These are phyloP conservation scores for Pelecanus crispus DNA, from an alignment of 2,113 vertebrate genomes.

Conservation along the genomic window DNA sequence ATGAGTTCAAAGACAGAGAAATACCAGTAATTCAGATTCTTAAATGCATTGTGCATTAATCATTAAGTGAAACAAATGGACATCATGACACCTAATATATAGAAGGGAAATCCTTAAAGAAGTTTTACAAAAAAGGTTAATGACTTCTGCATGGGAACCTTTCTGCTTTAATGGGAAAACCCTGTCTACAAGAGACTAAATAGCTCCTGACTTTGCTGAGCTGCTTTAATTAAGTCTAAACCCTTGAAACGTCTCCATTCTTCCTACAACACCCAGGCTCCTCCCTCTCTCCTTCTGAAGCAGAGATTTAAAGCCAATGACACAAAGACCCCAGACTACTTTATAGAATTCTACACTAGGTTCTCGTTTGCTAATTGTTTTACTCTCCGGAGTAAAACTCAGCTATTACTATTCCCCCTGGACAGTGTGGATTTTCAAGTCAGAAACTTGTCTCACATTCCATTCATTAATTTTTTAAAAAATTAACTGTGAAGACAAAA, in stretches of 20 bases:
- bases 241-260: background rate
- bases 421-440: background rate
- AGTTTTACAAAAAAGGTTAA: background rate
- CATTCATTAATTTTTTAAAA: background rate
- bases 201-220: background rate
- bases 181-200: background rate
- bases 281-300: background rate
- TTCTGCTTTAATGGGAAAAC: background rate
- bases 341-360: background rate
- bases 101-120: background rate
- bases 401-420: background rate
- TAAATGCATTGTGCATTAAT: background rate
- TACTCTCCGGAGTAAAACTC: background rate
- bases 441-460: background rate
- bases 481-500: background rate
- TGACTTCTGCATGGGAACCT: background rate
- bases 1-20: background rate
- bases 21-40: background rate
- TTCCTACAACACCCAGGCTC: background rate
- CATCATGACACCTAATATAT: background rate
- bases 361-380: background rate
- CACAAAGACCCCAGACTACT: background rate
- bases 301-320: background rate
- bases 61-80: background rate
- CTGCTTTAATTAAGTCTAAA: background rate